Evolutionary conservation across 2,797 vertebrate species (phyloP).

Genomic region (Streptopelia turtur): DNA sequence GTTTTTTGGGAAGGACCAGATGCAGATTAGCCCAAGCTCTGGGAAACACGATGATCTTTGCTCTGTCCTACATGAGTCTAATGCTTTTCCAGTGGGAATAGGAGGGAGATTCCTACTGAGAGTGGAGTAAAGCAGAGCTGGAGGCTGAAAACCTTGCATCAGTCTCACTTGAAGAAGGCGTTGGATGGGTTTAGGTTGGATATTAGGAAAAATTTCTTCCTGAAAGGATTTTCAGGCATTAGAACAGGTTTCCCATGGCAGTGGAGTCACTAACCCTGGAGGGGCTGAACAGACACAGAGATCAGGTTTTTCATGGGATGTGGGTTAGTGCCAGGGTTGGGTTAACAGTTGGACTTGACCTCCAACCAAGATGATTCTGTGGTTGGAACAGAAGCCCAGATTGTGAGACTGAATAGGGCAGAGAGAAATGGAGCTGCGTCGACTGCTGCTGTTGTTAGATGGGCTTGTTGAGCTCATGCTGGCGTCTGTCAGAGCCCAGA

Average conservation of each 20-base stretch:
- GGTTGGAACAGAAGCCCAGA: fast-evolving
- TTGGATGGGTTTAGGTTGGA: no score
- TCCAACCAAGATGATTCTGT: no score
- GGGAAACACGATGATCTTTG: neutral
- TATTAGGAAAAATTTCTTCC: no score
- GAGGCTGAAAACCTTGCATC: neutral
- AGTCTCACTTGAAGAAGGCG: neutral
- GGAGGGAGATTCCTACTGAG: neutral
- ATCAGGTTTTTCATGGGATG: no score
- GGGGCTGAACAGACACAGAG: no score
- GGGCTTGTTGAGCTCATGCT: neutral
- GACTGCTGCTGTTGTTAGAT: neutral
- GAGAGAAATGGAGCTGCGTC: neutral
- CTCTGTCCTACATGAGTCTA: fast-evolving
- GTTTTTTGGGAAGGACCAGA: neutral
- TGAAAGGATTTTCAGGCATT: no score
- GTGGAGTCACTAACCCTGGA: no score
- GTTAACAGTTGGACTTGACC: no score
- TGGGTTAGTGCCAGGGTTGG: no score
- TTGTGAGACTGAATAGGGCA: neutral
- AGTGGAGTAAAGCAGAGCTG: neutral
- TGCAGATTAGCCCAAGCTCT: neutral
- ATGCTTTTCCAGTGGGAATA: fast-evolving
- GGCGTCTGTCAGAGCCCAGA: neutral
- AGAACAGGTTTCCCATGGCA: no score